Base-by-base conservation (phyloP, 2,113 vertebrate species). In the Beaufortia kweichowensis region DNA sequence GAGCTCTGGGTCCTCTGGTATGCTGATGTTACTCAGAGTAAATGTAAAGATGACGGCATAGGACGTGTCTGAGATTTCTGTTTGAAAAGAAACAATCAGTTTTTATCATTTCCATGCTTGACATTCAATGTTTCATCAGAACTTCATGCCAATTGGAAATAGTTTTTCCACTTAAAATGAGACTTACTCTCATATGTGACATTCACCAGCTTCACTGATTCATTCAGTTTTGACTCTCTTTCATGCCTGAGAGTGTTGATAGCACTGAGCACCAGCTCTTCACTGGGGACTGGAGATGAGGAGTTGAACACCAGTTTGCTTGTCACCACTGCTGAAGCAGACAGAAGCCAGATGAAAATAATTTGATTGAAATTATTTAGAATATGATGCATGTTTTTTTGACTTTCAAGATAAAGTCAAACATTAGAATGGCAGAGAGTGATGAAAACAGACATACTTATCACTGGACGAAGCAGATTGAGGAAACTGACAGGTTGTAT, bases 251-350 rank as follows among this genome's bases (percentile, higher is more conserved):
- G 53, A 41, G 14, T 12, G 6, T 1, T 59, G 69, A 1, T 26
- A 31, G 15, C 6, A 57, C 0, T 5, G 70, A 2, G 15, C 5
- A 28, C 19, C 35, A 50, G n/a, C 48, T 11, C 14, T 33, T 65
- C 74, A 65, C 53, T 56, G n/a, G 53, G 53, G 10, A 56, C 53
- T 56, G 62, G 73, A 75, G 8, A 14, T 75, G 46, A n/a, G n/a
- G n/a, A 24, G 43, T 55, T 19, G 29, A 75, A 65, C 35, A 64
- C 6, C 46, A 72, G 59, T 19, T 6, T 72, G 59, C 9, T 61
- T 10, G 12, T 55, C 15, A 26, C 76, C 12, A n/a, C 33, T 29
- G 43, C 12, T 61, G 65, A 61, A 24, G 21, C 29, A 71, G 65
- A 41, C 19, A n/a, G n/a, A 14, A 77, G 8, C 10, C 35, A 50